Conservation (phyloP, 1,140 invertebrate species). For the Drosophila teissieri region DNA sequence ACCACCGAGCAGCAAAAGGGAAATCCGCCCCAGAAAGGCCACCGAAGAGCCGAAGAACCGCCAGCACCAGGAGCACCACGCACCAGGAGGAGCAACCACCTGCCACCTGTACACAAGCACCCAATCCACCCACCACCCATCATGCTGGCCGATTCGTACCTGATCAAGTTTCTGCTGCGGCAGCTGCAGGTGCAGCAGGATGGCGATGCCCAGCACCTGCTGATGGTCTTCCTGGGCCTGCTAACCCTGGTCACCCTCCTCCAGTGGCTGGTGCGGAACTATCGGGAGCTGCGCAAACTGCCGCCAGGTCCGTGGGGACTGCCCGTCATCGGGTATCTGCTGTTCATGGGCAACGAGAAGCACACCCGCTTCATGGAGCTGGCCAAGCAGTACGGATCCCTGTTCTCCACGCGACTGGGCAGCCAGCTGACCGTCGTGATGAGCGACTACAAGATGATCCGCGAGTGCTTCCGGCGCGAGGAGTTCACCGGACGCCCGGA, state of each 20-base stretch:
- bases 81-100: neutral
- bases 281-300: slow-evolving; percentile 86
- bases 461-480: slow-evolving; percentile 92
- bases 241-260: slow-evolving; percentile 85
- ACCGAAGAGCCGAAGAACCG: neutral
- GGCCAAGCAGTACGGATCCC: slow-evolving; percentile 90
- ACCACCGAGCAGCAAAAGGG: neutral
- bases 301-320: slow-evolving; percentile 94
- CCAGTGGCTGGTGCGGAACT: slow-evolving; percentile 85
- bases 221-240: slow-evolving; percentile 86
- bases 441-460: slow-evolving; percentile 92
- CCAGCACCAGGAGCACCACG: too few relatives aligned
- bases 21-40: neutral
- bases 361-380: slow-evolving; percentile 92
- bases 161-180: slow-evolving; percentile 76
- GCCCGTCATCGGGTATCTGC: slow-evolving; percentile 92
- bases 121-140: too few relatives aligned
- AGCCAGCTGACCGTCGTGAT: slow-evolving; percentile 93
- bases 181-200: slow-evolving; percentile 70
- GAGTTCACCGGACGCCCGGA: slow-evolving; percentile 94
- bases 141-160: slow-evolving; percentile 75
- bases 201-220: slow-evolving; percentile 73
- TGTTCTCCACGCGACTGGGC: slow-evolving; percentile 91
- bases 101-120: too few relatives aligned
- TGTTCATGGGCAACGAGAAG: slow-evolving; percentile 90